phyloP scores from a whole-genome alignment of 2,797 vertebrate species.

The Onychomys torridus region DNA sequence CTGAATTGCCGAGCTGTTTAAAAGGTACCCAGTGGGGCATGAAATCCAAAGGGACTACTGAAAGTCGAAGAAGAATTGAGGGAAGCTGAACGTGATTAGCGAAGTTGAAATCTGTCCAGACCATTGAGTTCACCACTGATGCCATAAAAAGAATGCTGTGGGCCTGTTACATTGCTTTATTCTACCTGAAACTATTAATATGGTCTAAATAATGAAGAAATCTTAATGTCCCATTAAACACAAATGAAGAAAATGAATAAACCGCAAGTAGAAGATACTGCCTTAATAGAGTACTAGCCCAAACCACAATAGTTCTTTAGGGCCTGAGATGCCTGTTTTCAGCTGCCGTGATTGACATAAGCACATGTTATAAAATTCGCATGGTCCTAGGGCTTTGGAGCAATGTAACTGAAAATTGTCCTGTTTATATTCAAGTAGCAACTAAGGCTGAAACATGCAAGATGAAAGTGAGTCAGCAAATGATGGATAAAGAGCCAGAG shows the following conservation, averaged over 20 bases:
- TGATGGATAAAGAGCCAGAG: constrained; percentile 42
- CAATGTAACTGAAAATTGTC: constrained; percentile 59
- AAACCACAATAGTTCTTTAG: constrained; percentile 38
- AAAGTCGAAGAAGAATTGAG: constrained; percentile 55
- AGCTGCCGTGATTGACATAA: constrained; percentile 56
- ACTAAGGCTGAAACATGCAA: constrained; percentile 44
- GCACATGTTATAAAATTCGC: constrained; percentile 43
- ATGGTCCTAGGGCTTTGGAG: constrained; percentile 35
- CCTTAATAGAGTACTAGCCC: constrained; percentile 51
- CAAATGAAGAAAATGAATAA: constrained; percentile 66
- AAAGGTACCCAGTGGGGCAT: constrained; percentile 43
- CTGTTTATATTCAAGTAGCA: constrained; percentile 42
- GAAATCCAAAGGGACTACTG: constrained; percentile 53
- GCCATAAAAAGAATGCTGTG: constrained; percentile 44
- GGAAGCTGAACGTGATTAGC: constrained; percentile 52
- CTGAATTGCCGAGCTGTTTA: constrained; percentile 18
- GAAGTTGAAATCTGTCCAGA: constrained; percentile 63
- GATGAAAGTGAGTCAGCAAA: constrained; percentile 39
- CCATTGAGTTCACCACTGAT: constrained; percentile 66
- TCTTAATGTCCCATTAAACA: constrained; percentile 57
- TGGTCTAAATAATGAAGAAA: constrained; percentile 60
- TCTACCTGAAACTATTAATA: constrained; percentile 74
- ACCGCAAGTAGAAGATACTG: constrained; percentile 54
- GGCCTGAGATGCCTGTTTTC: constrained; percentile 55
- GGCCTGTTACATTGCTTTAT: constrained; percentile 54